Evolutionary conservation across 2,113 vertebrate genomes (phyloP), one percentile per base, ranked within the genome.

Genomic region (Campylomormyrus numenius): DNA sequence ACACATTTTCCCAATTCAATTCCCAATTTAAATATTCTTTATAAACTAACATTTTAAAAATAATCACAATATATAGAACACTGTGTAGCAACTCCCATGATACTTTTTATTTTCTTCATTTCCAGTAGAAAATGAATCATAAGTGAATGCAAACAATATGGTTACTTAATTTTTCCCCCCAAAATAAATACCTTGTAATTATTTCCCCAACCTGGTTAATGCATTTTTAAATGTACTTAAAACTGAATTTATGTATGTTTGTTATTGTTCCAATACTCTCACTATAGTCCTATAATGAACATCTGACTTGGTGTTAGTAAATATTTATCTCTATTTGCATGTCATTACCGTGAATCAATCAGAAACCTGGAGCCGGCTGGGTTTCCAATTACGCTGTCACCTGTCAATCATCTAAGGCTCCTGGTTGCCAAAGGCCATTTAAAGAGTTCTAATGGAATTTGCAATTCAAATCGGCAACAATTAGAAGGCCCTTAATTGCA

Each of bases 401-500:
- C 35, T 62, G 77, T 39, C 89, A 58, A 53, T 89, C 89, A 89
- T 27, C 35, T 15, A 17, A 42, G 89, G 1, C 49, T 49, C 56
- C 45, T 39, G 89, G 17, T 21, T 48, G 84, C 89, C 49, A 39
- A 89, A 42, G 56, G 17, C 84, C 85, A 56, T 74, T 58, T 84
- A 46, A 90, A 66, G 85, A 77, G 84, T 52, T 70, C 91, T 90
- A 86, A 62, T 91, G 50, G 89, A 74, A 92, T 93, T 91, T 92
- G 90, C 89, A 91, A 91, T 93, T 91, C 90, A 91, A 91, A 93
- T 91, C 35, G 35, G 84, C 84, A 91, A 89, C 90, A 92, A 93
- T 92, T 92, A 93, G 88, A 90, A 91, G 89, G 90, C 45, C 70
- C 89, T 85, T 80, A 89, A 89, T 88, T 86, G 90, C 89, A 80